Evolutionary conservation across 2,113 vertebrate species (phyloP), one percentile per base, ranked within the genome.

Genomic region (Notarius lentiginosus): DNA sequence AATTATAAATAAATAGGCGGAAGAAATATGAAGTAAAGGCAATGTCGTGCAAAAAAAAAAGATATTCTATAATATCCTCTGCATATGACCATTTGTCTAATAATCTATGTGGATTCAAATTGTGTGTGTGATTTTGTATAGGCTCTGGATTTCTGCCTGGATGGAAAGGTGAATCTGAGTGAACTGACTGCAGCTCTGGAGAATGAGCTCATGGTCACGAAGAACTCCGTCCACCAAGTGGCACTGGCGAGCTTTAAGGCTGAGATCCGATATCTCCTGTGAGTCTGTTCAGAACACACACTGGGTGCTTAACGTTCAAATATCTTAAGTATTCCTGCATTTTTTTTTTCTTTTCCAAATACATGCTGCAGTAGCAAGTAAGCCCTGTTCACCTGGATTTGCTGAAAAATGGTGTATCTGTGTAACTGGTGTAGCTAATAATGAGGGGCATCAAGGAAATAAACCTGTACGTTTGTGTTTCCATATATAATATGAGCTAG

Each of bases 241-340:
- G 97, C 96, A 0, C 93, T 99, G 90, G 96, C 96, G 0, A 99
- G 97, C 93, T 99, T 99, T 92, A 99, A 96, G 92, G 94, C 93
- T 0, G 98, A 99, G 94, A 99, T 99, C 92, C 95, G 96, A 58
- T 93, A 97, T 89, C 93, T 98, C 73, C 86, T 98, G 98, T 99
- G 93, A 98, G 97, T 97, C 76, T 11, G 8, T 17, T 41, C 9
- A 34, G 77, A 58, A 34, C 7, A 5, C 55, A 8, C 27, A 34
- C 77, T 24, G 56, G 30, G 30, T 34, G 4, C 1, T 60, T 60
- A 80, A 80, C 18, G 41, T 61, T 10, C 18, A 41, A 34, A 41
- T 30, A 12, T 61, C 7, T 56, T 80, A 17, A 60, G 6, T 41
- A 41, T 60, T 41, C 18, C 17, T 60, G 55, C 77, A 60, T 34